Percentiles rank a stretch among this genome's conserved stretches.
Evolutionary conservation across 2,113 vertebrate species (phyloP).

Genomic region (Scortum barcoo): DNA sequence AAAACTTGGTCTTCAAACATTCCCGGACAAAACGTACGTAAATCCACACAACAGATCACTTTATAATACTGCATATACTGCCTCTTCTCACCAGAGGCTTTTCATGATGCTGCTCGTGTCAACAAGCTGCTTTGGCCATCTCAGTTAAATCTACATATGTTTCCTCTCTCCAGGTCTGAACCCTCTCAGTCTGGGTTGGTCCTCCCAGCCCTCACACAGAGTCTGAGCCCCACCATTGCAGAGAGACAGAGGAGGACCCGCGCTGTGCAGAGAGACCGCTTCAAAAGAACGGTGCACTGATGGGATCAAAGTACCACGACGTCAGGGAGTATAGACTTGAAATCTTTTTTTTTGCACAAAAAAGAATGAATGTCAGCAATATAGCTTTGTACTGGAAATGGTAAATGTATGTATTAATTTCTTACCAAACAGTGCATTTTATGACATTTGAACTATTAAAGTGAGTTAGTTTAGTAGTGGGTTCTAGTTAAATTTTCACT

Average conservation of each 20-base stretch:
- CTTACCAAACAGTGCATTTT: background rate
- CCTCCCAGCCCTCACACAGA: constrained; percentile 86
- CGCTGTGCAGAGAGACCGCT: constrained; percentile 79
- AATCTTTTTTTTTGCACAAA: background rate
- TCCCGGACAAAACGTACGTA: constrained; percentile 83
- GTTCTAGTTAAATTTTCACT: background rate
- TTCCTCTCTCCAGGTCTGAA: constrained; percentile 58
- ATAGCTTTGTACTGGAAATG: background rate
- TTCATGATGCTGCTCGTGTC: background rate
- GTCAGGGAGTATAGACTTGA: background rate
- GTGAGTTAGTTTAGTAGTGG: no score
- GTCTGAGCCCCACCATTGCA: constrained; percentile 74
- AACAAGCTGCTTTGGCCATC: background rate
- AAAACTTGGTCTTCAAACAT: constrained; percentile 73
- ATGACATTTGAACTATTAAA: background rate
- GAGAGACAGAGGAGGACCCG: constrained; percentile 84
- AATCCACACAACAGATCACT: background rate
- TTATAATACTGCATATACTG: background rate
- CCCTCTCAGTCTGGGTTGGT: constrained; percentile 67
- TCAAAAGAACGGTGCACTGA: constrained; percentile 78
- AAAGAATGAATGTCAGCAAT: constrained; percentile 11
- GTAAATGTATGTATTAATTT: background rate
- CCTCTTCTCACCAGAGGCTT: background rate
- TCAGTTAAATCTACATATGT: constrained; percentile 8
- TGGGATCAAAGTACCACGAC: background rate